A percentile compares a stretch with the other conserved stretches of the same genome.
These are phyloP conservation scores for Myrmecophaga tridactyla DNA, from an alignment of 2,113 vertebrate species.

Conservation along the genomic window DNA sequence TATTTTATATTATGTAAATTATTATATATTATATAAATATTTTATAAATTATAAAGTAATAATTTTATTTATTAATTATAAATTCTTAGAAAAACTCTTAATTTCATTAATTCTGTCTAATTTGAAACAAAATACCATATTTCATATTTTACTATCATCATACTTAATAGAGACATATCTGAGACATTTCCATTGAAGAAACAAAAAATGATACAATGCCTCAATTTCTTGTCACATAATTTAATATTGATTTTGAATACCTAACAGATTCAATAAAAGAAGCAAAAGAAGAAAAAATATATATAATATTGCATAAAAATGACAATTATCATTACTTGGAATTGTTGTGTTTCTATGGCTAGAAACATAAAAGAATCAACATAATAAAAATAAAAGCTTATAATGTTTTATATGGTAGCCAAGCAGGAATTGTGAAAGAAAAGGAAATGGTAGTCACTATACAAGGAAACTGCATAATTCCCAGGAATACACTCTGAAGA, in stretches of 20 bases:
- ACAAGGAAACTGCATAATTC: background rate
- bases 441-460: background rate
- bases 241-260: background rate
- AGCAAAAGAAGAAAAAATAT: background rate
- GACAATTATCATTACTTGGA: background rate
- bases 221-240: background rate
- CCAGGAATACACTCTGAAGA: background rate
- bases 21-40: no score
- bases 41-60: no score
- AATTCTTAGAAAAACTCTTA: background rate
- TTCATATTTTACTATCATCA: background rate
- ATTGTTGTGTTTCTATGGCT: background rate
- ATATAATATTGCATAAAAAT: background rate
- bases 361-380: background rate
- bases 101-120: background rate
- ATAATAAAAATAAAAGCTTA: background rate
- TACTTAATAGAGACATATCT: background rate
- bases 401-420: background rate
- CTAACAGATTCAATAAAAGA: background rate
- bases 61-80: background rate
- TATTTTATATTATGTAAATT: no score
- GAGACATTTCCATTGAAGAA: background rate
- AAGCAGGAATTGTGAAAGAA: background rate
- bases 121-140: background rate
- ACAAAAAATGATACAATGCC: background rate